phyloP scores from a whole-genome alignment of 2,113 vertebrate genomes.

The Loxodonta africana region DNA sequence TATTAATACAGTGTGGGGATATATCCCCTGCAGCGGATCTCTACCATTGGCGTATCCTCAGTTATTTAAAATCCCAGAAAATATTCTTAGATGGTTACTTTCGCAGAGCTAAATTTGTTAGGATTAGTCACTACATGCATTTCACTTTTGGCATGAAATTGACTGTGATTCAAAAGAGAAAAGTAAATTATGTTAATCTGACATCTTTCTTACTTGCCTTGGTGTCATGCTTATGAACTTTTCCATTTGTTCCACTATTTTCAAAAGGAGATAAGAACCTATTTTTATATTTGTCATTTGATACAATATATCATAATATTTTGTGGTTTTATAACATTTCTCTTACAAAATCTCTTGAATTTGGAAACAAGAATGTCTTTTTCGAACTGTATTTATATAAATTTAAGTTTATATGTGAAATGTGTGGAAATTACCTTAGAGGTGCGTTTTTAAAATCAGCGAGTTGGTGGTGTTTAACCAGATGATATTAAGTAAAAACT shows the following conservation, averaged over 20 bases:
- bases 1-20: background rate
- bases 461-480: background rate
- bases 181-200: background rate
- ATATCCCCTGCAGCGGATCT: background rate
- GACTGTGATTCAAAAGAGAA: slow-evolving; percentile 38
- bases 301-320: background rate
- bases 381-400: background rate
- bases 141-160: background rate
- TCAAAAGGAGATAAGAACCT: background rate
- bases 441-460: slow-evolving; percentile 24
- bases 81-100: background rate
- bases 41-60: background rate
- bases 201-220: background rate
- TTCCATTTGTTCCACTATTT: background rate
- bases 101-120: background rate
- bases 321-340: background rate
- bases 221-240: background rate
- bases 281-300: slow-evolving; percentile 40
- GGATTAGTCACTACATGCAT: background rate
- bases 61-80: background rate
- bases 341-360: background rate
- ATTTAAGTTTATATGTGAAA: slow-evolving; percentile 5
- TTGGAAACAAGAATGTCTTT: background rate
- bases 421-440: background rate
- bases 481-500: slow-evolving; percentile 16